Evolutionary conservation across 2,888 invertebrate genomes (phyloP), one percentile per base, ranked within the genome.

Genomic region (Pinctada fucata): DNA sequence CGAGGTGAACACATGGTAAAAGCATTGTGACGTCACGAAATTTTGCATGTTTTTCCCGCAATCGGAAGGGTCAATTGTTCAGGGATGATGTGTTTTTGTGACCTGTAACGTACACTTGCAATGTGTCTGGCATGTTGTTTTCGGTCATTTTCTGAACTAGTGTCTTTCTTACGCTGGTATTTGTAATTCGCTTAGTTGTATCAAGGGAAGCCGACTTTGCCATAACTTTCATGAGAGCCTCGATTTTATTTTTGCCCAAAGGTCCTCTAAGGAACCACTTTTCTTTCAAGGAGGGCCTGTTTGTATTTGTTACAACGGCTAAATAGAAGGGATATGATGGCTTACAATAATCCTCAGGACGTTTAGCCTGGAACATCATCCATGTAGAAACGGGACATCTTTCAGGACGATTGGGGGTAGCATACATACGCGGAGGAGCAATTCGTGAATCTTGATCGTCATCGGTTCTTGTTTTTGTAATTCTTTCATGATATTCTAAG

Each of bases 391-490:
- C 31, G 31, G 31, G 31, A 45, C 67, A 76, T 50, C 70, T 48
- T 48, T 76, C 76, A 31, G 1, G 47, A 16, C 58, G 6, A 10
- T 58, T 13, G 6, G 58, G 58, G 16, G n/a, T 13, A 47, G 4
- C 49, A 49, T 49, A 49, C 52, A 65, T 72, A 47, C 63, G n/a
- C 2, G 78, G 78, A 3, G 67, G 48, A 4, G 51, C 49, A 3
- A 52, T 52, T 5, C 64, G 47, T 4, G 47, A 50, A 51, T 78
- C 51, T 10, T 13, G 8, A 10, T 72, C n/a, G 47, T 78, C 70
- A 2, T 74, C 65, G 5, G 78, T 78, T 10, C 74, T 66, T n/a
- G 74, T 78, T 78, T 78, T 74, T 64, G 78, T 78, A n/a, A 13
- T 31, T 8, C 74, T 3, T 50, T 78, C 70, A 58, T 78, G 65